phyloP scores from a whole-genome alignment of 2,113 vertebrate genomes.

The Leptobrachium leishanense region DNA sequence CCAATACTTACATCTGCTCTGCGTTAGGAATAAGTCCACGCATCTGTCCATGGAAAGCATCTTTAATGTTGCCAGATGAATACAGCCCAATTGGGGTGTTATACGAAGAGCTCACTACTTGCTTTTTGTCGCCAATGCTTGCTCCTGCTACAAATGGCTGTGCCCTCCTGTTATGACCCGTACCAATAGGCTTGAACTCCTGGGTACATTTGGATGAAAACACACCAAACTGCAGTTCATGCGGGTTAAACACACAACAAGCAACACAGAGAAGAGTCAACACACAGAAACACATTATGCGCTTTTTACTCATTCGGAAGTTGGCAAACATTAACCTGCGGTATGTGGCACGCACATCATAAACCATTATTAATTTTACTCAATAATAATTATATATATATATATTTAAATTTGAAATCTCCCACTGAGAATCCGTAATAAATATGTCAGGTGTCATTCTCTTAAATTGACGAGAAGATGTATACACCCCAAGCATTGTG shows the following conservation, averaged over 20 bases:
- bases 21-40: constrained; percentile 80
- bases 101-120: constrained; percentile 97
- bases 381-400: no score
- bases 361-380: no score
- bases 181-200: constrained; percentile 91
- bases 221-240: constrained; percentile 73
- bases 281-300: no score
- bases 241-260: constrained; percentile 41
- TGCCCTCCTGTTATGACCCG: constrained; percentile 88
- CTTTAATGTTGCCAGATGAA: constrained; percentile 95
- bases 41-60: constrained; percentile 92
- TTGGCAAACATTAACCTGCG: no score
- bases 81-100: constrained; percentile 98
- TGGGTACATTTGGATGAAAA: constrained; percentile 77
- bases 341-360: no score
- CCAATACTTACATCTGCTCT: constrained; percentile 78
- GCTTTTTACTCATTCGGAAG: no score
- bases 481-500: no score
- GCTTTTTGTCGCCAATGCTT: constrained; percentile 91
- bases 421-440: no score
- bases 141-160: constrained; percentile 93
- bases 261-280: background rate
- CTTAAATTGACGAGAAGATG: no score
- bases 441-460: no score
- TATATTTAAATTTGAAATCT: no score